Percentiles rank a stretch among this genome's conserved stretches.
Evolutionary conservation across 2,797 vertebrate species (phyloP).

Genomic region (Thripadectes ignobilis): DNA sequence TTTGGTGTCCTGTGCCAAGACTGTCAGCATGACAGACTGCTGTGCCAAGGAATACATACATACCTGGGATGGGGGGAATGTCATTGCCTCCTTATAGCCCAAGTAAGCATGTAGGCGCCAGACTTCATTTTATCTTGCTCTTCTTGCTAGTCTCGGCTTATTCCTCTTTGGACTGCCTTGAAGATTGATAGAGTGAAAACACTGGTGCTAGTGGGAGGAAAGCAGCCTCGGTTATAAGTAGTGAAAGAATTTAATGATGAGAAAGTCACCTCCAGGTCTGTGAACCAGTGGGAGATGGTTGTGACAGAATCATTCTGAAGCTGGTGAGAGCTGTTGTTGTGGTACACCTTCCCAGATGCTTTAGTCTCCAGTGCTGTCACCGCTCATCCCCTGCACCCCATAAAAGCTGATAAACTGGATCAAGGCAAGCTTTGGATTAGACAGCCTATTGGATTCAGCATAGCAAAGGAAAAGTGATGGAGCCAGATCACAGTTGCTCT

Average conservation of each 20-base stretch:
- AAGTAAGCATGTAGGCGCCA: background rate
- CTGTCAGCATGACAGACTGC: accelerated
- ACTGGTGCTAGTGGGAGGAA: background rate
- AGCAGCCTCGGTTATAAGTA: background rate
- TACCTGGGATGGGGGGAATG: background rate
- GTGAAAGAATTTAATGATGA: background rate
- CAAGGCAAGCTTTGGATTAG: background rate
- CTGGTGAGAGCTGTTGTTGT: background rate
- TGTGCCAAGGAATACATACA: background rate
- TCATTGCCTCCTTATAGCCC: background rate
- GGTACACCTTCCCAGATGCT: background rate
- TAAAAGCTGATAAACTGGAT: background rate
- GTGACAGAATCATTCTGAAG: background rate
- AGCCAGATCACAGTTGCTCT: background rate
- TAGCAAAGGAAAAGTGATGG: background rate
- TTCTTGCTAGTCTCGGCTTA: background rate
- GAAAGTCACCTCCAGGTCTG: background rate
- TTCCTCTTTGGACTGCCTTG: background rate
- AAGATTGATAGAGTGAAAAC: background rate
- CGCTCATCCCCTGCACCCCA: background rate
- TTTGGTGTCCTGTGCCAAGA: background rate
- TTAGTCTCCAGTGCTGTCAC: background rate
- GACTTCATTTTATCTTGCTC: background rate
- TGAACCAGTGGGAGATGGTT: background rate
- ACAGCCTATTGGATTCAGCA: background rate